A percentile compares a stretch with the other conserved stretches of the same genome.
These are phyloP conservation scores for Amblyopsis rosae DNA, from an alignment of 2,113 vertebrate species.

Conservation along the genomic window DNA sequence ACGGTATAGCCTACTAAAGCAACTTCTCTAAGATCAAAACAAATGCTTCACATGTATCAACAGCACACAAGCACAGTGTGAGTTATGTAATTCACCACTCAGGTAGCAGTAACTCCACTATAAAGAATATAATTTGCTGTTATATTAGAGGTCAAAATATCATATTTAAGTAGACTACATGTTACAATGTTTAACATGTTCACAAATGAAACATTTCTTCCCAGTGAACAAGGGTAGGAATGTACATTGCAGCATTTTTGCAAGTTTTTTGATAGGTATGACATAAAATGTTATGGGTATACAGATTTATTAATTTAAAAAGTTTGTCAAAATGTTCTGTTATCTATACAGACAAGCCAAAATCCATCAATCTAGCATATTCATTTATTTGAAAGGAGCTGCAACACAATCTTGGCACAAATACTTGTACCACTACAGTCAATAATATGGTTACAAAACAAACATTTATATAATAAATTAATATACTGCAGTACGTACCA, in stretches of 20 bases:
- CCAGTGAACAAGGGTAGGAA: not conserved
- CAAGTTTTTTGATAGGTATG: conserved; percentile 5
- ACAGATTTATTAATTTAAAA: not conserved
- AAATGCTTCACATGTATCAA: too few species aligned
- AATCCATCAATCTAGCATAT: not conserved
- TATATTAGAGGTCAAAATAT: too few species aligned
- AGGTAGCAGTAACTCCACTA: too few species aligned
- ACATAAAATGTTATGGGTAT: not conserved
- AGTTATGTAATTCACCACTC: too few species aligned
- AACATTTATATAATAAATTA: conserved; percentile 76
- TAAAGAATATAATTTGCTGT: too few species aligned
- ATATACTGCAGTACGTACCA: conserved; percentile 63
- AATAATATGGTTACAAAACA: conserved; percentile 70
- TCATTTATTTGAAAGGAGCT: conserved; percentile 71
- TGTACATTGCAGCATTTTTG: not conserved
- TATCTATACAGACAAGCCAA: not conserved
- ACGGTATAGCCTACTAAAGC: too few species aligned
- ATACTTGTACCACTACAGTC: conserved; percentile 64
- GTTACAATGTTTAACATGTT: not conserved
- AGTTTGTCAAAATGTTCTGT: not conserved
- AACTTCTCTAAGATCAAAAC: too few species aligned
- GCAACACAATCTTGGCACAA: conserved; percentile 64
- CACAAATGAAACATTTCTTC: not conserved
- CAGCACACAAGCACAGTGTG: too few species aligned
- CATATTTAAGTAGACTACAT: too few species aligned